These are phyloP conservation scores for Sebastolobus alascanus DNA, from an alignment of 2,797 vertebrate species.

Conservation along the genomic window DNA sequence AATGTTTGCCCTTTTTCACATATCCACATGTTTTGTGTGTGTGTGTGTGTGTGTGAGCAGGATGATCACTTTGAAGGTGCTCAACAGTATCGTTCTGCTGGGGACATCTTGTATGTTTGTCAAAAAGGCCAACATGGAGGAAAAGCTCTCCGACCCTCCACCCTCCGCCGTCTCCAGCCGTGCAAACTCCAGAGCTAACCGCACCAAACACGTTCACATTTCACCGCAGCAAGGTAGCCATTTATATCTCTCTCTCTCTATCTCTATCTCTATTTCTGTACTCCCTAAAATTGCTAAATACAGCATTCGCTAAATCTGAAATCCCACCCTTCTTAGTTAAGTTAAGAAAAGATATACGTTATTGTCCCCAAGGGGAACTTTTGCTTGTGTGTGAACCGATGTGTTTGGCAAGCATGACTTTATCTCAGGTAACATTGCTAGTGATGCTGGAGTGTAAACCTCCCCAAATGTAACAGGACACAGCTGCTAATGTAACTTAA, in stretches of 20 bases:
- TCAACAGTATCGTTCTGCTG: slow-evolving; percentile 96
- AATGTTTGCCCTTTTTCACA: neutral
- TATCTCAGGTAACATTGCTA: too few species aligned
- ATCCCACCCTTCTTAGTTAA: too few species aligned
- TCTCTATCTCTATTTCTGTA: too few species aligned
- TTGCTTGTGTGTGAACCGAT: too few species aligned
- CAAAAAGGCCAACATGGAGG: slow-evolving; percentile 98
- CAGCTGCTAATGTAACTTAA: neutral
- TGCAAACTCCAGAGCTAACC: slow-evolving; percentile 83
- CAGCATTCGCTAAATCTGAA: neutral
- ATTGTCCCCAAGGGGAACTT: too few species aligned
- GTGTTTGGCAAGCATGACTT: too few species aligned
- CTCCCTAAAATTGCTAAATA: neutral
- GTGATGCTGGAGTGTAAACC: neutral
- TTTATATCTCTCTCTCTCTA: neutral
- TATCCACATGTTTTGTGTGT: slow-evolving; percentile 3
- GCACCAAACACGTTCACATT: slow-evolving; percentile 68
- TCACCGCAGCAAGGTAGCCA: slow-evolving; percentile 70
- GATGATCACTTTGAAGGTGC: slow-evolving; percentile 95
- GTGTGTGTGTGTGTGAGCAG: slow-evolving; percentile 77
- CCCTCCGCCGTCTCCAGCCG: slow-evolving; percentile 87
- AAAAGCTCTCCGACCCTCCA: slow-evolving; percentile 92
- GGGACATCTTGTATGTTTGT: slow-evolving; percentile 97
- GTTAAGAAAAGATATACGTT: too few species aligned
- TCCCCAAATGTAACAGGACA: neutral